Evolutionary conservation across 1,140 invertebrate species (phyloP).

Genomic region (Eupristina koningsbergeri): DNA sequence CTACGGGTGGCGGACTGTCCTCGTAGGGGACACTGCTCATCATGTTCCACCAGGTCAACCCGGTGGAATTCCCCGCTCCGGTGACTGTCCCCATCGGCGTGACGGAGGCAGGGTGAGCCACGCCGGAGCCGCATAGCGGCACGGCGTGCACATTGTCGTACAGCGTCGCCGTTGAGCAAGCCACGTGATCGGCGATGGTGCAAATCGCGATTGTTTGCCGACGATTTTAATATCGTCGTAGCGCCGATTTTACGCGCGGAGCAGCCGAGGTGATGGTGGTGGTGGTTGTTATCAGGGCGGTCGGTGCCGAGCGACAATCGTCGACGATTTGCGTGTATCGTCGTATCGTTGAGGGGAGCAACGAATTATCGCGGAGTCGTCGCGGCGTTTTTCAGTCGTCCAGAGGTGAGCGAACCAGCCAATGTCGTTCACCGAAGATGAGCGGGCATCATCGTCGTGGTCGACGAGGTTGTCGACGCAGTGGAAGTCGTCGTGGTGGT

Average conservation of each 20-base stretch:
- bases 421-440: not conserved
- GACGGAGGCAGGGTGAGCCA: slow-evolving; percentile 78
- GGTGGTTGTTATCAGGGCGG: slow-evolving; percentile 32
- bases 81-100: slow-evolving; percentile 83
- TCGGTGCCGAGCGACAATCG: slow-evolving; percentile 8
- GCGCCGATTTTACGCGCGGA: slow-evolving; percentile 34
- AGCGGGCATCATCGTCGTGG: not conserved
- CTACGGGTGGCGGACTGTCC: slow-evolving; percentile 80
- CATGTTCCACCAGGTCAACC: slow-evolving; percentile 87
- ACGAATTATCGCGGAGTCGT: too few relatives aligned
- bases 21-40: slow-evolving; percentile 86
- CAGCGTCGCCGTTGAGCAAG: slow-evolving; percentile 83
- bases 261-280: slow-evolving; percentile 32
- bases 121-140: slow-evolving; percentile 79
- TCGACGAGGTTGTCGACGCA: slow-evolving; percentile 19
- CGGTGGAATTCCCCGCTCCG: slow-evolving; percentile 83
- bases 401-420: not conserved
- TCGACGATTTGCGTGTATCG: too few relatives aligned
- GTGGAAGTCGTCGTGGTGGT: slow-evolving; percentile 20
- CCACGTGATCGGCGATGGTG: slow-evolving; percentile 85
- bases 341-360: not conserved
- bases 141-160: slow-evolving; percentile 83
- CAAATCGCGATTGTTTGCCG: slow-evolving; percentile 75
- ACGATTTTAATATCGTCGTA: slow-evolving; percentile 53
- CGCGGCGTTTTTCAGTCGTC: too few relatives aligned